phyloP scores from a whole-genome alignment of 2,888 invertebrate species.

The Drosophila formosana region DNA sequence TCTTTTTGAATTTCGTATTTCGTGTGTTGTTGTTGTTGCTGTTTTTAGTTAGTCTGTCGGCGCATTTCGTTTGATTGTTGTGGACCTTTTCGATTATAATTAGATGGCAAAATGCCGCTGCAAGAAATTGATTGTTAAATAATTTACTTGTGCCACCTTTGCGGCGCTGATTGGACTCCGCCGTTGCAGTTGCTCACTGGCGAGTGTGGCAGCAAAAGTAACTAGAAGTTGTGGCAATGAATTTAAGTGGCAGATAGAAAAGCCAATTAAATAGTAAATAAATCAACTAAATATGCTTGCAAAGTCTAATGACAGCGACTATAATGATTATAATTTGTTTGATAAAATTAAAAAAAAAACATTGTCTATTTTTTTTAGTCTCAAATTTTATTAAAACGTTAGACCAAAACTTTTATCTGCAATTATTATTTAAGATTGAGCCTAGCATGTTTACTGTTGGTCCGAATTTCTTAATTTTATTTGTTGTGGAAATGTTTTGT shows the following conservation, averaged over 20 bases:
- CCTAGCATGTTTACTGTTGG: too few relatives aligned
- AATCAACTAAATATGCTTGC: too few relatives aligned
- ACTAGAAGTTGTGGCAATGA: neutral
- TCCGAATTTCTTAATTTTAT: too few relatives aligned
- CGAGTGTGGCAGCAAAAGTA: constrained; percentile 4
- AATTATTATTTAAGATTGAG: too few relatives aligned
- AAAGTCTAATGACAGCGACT: too few relatives aligned
- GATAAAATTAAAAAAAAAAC: too few relatives aligned
- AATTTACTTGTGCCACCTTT: constrained; percentile 74
- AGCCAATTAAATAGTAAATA: neutral
- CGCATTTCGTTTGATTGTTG: constrained; percentile 59
- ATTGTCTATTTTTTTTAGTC: too few relatives aligned
- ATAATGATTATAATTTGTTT: too few relatives aligned
- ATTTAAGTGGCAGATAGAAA: neutral
- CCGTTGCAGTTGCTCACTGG: neutral
- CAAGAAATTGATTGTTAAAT: constrained; percentile 79
- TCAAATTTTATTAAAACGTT: too few relatives aligned
- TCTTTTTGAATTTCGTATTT: constrained; percentile 33
- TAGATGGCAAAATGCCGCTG: constrained; percentile 81
- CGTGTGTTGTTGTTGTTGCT: constrained; percentile 14
- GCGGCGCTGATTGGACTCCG: constrained; percentile 64
- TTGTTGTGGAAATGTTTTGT: too few relatives aligned
- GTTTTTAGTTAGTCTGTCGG: constrained; percentile 50
- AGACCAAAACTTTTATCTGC: too few relatives aligned
- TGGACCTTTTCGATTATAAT: constrained; percentile 65